Evolutionary conservation across 1,140 invertebrate genomes (phyloP), one percentile per base, ranked within the genome.

Genomic region (Lasioglossum baleicum): DNA sequence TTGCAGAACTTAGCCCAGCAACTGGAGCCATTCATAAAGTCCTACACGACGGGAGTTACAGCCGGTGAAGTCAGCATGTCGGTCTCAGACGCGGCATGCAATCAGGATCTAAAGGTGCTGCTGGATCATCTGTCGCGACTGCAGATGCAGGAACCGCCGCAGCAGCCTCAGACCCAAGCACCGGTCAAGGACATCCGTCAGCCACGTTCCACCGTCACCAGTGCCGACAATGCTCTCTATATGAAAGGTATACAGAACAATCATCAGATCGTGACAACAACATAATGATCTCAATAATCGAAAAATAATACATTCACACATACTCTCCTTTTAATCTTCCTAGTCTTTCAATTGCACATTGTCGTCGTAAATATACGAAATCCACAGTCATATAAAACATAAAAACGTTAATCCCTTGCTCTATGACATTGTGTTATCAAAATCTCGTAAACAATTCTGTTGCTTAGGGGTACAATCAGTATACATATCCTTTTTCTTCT

Each of bases 1-100:
- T 86, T 96, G 67, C 95, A 94, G 84, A 93, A 92, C 53, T 90
- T 95, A 51, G 94, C 95, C 7, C 94, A 95, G 81, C 95, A 96
- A 81, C 88, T 96, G 70, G 95, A 96, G 84, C 95, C 95, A 4
- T 95, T 95, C 83, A 94, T 96, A 13, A 94, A 94, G 86, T 94
- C 94, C 35, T 93, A 95, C 77, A 92, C 94, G 0, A 91, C 92
- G 7, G 91, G 91, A 40, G 85, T 92, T 20, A 89, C 86, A 31
- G 89, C 92, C 8, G 90, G 90, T 2, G 92, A 92, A 75, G 78
- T 91, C 60, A 92, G 89, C 79, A 85, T 89, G 66, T 83, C 92
- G 73, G 87, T 89, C 75, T 83, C 90, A 68, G 90, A 91, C 66
- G 86, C 86, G n/a, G 85, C 90, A n/a, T 81, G 91, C 77, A 88